Evolutionary conservation across 2,113 vertebrate species (phyloP).

Genomic region (Eonycteris spelaea): DNA sequence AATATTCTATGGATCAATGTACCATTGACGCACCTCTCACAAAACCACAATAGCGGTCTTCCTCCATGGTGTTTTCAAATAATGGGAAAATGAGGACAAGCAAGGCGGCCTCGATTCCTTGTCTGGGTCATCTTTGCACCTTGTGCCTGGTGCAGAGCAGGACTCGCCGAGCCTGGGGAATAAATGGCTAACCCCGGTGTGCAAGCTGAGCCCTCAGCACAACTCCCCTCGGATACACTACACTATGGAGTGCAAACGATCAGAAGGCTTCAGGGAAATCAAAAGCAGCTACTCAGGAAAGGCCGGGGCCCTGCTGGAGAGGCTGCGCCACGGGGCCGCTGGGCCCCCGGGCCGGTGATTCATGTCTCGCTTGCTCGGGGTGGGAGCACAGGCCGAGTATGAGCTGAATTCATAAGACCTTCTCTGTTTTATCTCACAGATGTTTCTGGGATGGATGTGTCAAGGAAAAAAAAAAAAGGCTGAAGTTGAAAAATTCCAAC

Average conservation of each 20-base stretch:
- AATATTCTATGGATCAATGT: neutral
- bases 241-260: slow-evolving; percentile 22
- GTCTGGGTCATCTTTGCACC: neutral
- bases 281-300: slow-evolving; percentile 66
- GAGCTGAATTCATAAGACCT: slow-evolving; percentile 72
- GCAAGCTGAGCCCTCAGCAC: neutral
- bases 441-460: slow-evolving; percentile 73
- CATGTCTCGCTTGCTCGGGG: slow-evolving; percentile 55
- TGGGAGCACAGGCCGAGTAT: slow-evolving; percentile 41
- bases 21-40: neutral
- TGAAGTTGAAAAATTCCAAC: slow-evolving; percentile 74
- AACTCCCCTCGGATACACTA: neutral
- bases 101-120: neutral
- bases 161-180: neutral
- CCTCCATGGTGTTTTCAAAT: neutral
- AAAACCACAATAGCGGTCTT: neutral
- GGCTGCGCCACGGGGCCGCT: slow-evolving; percentile 23
- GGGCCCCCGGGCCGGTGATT: slow-evolving; percentile 59
- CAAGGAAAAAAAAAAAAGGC: slow-evolving; percentile 49
- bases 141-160: neutral
- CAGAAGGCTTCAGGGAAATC: slow-evolving; percentile 62
- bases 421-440: slow-evolving; percentile 79
- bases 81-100: neutral
- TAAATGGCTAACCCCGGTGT: neutral
- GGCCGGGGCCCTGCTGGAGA: slow-evolving; percentile 54